These are phyloP conservation scores for Cryptoprocta ferox DNA, from an alignment of 2,797 vertebrate species.

Conservation along the genomic window DNA sequence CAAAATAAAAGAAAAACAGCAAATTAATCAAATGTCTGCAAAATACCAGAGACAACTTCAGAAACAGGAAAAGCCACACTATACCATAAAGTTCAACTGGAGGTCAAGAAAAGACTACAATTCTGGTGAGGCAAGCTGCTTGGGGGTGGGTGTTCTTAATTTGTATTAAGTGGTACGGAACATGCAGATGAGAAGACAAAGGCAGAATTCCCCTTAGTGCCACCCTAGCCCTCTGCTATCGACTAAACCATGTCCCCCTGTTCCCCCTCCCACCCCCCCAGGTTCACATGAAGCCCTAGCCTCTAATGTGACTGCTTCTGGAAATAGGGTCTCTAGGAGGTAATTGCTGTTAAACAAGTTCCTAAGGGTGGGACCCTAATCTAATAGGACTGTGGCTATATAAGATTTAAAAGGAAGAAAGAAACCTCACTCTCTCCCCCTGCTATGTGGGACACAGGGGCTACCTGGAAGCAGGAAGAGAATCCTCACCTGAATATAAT, in stretches of 20 bases:
- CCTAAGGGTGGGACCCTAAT: not conserved
- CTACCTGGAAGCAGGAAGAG: not conserved
- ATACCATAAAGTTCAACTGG: not conserved
- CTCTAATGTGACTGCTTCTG: not conserved
- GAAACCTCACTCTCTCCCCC: not conserved
- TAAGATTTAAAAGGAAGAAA: not conserved
- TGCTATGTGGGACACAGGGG: not conserved
- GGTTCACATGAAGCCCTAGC: not conserved
- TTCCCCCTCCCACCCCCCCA: not conserved
- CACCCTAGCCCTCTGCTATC: not conserved
- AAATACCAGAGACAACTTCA: not conserved
- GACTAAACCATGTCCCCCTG: not conserved
- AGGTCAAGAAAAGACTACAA: not conserved
- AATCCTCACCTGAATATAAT: not conserved
- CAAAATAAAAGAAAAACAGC: slow-evolving; percentile 12
- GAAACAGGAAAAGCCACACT: not conserved
- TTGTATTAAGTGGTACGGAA: not conserved
- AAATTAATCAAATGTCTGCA: not conserved
- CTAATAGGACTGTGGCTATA: not conserved
- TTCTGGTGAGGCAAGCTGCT: not conserved
- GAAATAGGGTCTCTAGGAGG: not conserved
- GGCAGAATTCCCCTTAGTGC: not conserved
- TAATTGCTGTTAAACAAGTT: not conserved
- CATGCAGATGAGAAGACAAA: not conserved
- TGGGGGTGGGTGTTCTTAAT: not conserved